Evolutionary conservation across 2,797 vertebrate genomes (phyloP), one percentile per base, ranked within the genome.

Genomic region (Gobionotothen gibberifrons): DNA sequence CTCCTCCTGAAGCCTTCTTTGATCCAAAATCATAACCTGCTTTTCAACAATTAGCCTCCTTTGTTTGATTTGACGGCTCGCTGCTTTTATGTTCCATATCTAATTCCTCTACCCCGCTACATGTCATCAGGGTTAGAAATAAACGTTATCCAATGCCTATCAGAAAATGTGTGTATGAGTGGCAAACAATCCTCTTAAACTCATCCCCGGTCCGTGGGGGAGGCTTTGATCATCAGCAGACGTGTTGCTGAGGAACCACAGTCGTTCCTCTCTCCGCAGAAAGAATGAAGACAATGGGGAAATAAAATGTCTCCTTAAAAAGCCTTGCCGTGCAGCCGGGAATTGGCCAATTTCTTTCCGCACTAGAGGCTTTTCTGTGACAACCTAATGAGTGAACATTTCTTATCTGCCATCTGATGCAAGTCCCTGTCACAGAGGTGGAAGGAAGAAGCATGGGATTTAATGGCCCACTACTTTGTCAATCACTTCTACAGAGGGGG

Each of bases 291-390:
- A 53, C 13, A 16, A 0, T 0, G n/a, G 0, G 17, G 47, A 22
- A 48, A 44, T 21, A 3, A 63, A 26, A 32, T 29, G 39, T 13
- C 48, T 85, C 62, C 70, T 84, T 69, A 65, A 15, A 32, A 62
- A 26, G n/a, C 47, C 56, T 60, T 43, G 3, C 11, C 0, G 1
- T 2, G 17, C 29, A 53, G 39, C n/a, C 17, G 16, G 16, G 60
- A 46, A 9, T 32, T 47, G 46, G 54, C 7, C 7, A 1, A 10
- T 40, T 59, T 71, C n/a, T 21, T 21, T 11, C 43, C 32, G 36
- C 16, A 3, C 9, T 3, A 13, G 42, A 61, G 42, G 55, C 10
- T 17, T 46, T 0, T 39, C 48, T 47, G 48, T 2, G 22, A 17
- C 26, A 43, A 55, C 46, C 52, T 12, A 39, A 76, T 29, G 22